Conservation (phyloP, 2,797 vertebrate genomes). For the Bradypus variegatus region DNA sequence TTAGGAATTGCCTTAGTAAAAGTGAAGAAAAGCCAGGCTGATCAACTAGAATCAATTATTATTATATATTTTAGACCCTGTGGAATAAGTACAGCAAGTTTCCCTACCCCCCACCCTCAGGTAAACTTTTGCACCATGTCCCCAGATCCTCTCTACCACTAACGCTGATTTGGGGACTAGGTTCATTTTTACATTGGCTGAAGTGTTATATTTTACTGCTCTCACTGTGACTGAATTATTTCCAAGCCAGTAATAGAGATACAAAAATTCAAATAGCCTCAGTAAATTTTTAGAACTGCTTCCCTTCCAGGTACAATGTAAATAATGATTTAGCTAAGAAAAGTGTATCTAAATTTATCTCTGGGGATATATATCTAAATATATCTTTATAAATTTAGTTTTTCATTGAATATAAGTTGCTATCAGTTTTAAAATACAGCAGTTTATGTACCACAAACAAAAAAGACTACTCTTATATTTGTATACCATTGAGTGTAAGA, state of each 20-base stretch:
- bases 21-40: neutral
- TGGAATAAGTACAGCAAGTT: neutral
- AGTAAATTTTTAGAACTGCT: neutral
- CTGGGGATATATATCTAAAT: neutral
- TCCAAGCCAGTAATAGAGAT: neutral
- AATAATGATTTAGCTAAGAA: neutral
- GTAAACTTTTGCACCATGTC: neutral
- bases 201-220: neutral
- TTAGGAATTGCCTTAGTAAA: neutral
- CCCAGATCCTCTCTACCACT: neutral
- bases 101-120: rapidly evolving
- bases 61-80: neutral
- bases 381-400: neutral
- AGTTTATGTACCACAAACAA: neutral
- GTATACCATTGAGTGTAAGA: neutral
- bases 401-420: neutral
- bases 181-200: neutral
- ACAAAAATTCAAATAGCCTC: neutral
- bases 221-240: neutral
- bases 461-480: neutral
- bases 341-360: neutral
- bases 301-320: neutral
- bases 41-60: neutral
- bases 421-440: neutral
- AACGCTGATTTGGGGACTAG: neutral